Conservation (phyloP, 2,797 vertebrate genomes). For the Anguilla pacifica region DNA sequence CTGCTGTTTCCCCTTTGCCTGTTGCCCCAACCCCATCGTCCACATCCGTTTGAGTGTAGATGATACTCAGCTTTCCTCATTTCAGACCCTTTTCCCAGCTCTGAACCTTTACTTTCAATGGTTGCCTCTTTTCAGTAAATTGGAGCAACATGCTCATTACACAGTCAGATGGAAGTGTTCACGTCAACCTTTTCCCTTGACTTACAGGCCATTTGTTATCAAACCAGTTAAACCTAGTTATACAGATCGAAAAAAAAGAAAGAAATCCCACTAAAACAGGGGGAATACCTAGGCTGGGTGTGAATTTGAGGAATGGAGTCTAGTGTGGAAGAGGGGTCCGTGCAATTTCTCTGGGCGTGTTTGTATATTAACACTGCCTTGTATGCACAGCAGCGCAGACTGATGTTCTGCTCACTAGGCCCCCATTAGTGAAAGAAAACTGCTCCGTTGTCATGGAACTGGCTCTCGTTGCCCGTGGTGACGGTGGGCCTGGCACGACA, state of each 20-base stretch:
- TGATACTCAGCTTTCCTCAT: slow-evolving; percentile 18
- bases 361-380: neutral
- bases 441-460: slow-evolving; percentile 19
- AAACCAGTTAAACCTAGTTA: neutral
- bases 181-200: neutral
- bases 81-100: neutral
- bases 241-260: neutral
- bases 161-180: neutral
- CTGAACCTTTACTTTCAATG: neutral
- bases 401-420: slow-evolving; percentile 4
- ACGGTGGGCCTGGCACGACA: slow-evolving; percentile 3
- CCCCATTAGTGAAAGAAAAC: slow-evolving; percentile 14
- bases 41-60: slow-evolving; percentile 16
- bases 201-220: neutral
- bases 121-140: neutral
- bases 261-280: neutral
- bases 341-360: neutral
- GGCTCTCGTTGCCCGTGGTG: slow-evolving; percentile 28
- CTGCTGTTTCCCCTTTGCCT: slow-evolving; percentile 38
- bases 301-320: neutral
- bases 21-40: slow-evolving; percentile 9
- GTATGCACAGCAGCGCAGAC: neutral
- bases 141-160: neutral
- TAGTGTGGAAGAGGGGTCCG: neutral
- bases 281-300: neutral